A percentile compares a stretch with the other conserved stretches of the same genome.
These are phyloP conservation scores for Leptothorax acervorum DNA, from an alignment of 2,888 invertebrate species.

Conservation along the genomic window DNA sequence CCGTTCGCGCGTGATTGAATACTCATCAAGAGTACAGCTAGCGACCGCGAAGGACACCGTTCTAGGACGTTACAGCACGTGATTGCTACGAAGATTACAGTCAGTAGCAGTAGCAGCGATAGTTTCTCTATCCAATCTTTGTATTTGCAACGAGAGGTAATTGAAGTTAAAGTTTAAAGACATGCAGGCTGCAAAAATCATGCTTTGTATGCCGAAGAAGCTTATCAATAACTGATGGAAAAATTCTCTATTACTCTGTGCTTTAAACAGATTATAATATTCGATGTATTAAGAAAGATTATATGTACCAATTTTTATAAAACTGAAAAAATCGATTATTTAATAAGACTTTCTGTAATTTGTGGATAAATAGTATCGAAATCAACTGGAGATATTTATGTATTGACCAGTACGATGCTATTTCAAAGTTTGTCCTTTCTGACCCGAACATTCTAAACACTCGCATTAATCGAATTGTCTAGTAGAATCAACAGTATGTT, in stretches of 20 bases:
- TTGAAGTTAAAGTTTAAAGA: not conserved
- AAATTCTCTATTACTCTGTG: not conserved
- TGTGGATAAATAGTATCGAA: slow-evolving; percentile 3
- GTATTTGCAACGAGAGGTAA: slow-evolving; percentile 18
- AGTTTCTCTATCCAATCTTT: not conserved
- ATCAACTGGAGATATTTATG: slow-evolving; percentile 13
- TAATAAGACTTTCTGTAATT: not conserved
- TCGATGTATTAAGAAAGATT: not conserved
- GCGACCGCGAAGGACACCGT: not conserved
- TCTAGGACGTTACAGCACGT: slow-evolving; percentile 8
- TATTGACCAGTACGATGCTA: slow-evolving; percentile 33
- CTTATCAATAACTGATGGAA: not conserved
- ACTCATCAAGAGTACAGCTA: slow-evolving; percentile 3
- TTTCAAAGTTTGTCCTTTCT: slow-evolving; percentile 46
- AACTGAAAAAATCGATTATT: not conserved
- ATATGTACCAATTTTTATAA: slow-evolving; percentile 1
- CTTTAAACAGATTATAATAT: not conserved
- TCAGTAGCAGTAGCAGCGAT: not conserved
- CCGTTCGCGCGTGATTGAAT: slow-evolving; percentile 33
- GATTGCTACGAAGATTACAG: not conserved
- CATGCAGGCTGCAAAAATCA: not conserved
- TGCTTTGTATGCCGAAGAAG: not conserved
- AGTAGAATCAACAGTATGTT: not conserved
- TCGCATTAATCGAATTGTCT: not conserved
- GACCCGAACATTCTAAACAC: slow-evolving; percentile 60